Base-by-base conservation (phyloP, 1,140 invertebrate species). In the Danaus plexippus region DNA sequence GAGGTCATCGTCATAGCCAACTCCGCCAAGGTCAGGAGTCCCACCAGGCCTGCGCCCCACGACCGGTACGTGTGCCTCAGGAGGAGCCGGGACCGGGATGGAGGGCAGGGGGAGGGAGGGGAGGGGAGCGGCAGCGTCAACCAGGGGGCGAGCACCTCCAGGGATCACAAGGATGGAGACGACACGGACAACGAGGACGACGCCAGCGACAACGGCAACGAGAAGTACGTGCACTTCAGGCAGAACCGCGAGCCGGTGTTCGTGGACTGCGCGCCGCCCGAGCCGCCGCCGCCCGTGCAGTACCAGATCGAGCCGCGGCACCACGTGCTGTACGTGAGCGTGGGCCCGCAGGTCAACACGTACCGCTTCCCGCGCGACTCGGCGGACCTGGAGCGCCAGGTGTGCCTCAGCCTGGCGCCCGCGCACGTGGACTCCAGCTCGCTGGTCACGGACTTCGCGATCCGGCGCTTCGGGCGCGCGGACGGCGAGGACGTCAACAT, bases 401-500 rank as follows among this genome's bases (percentile, higher is more conserved):
- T 61, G 15, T 54, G 62, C n/a, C 52, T 56, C 0, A 10, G 46
- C 9, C 46, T 50, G 1, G 11, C 51, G 1, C 69, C 73, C 9
- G 43, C 67, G 1, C 69, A 75, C 11, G 43, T 69, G 0, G 68
- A 68, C 32, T 56, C 63, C 0, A 63, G 57, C 0, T 58, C 66
- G 0, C 11, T 82, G 0, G 68, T 84, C 0, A 74, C 79, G 0
- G 83, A 86, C 48, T 64, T 73, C 0, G 68, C 83, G 0, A 62
- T 86, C 0, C 45, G 73, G 2, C 32, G 75, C 2, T 84, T 86
- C 46, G 83, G 83, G 0, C 43, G 71, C 6, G 69, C 78, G 0
- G 77, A 77, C 5, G 72, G 67, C 0, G 76, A 77, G 6, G 69
- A 80, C 18, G 57, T 84, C 0, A 75, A 73, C n/a, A 74, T 75